These are phyloP conservation scores for Elachura formosa DNA, from an alignment of 2,113 vertebrate species.

Conservation along the genomic window DNA sequence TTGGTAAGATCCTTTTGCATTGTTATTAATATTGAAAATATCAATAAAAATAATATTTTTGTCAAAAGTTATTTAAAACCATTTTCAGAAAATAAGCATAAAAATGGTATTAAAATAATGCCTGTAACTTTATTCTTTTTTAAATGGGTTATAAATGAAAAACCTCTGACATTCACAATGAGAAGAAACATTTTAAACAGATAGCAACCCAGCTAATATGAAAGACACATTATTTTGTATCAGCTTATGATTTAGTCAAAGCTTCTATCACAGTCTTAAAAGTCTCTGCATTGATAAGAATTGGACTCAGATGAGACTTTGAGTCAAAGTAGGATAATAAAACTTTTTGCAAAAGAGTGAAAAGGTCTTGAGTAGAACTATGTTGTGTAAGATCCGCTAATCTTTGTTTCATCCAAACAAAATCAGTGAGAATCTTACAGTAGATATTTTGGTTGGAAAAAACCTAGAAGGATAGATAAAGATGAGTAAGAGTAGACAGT, in stretches of 20 bases:
- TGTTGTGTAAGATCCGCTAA: background rate
- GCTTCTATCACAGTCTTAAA: background rate
- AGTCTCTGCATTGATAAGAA: background rate
- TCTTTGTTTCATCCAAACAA: background rate
- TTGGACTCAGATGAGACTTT: background rate
- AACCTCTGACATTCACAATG: background rate
- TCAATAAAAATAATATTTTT: background rate
- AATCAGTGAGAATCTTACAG: background rate
- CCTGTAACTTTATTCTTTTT: background rate
- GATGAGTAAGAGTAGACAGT: background rate
- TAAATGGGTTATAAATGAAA: background rate
- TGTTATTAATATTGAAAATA: background rate
- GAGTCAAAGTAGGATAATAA: background rate
- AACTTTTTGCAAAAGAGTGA: background rate
- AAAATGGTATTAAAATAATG: background rate
- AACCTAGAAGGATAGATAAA: background rate
- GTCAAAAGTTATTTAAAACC: background rate
- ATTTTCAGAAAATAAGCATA: background rate
- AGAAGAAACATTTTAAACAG: background rate
- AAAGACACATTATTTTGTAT: background rate
- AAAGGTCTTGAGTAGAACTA: background rate
- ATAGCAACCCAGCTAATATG: background rate
- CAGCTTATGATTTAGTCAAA: background rate
- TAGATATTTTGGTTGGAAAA: background rate
- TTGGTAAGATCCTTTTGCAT: background rate